These are phyloP conservation scores for Cariama cristata DNA, from an alignment of 2,113 vertebrate genomes.

Conservation along the genomic window DNA sequence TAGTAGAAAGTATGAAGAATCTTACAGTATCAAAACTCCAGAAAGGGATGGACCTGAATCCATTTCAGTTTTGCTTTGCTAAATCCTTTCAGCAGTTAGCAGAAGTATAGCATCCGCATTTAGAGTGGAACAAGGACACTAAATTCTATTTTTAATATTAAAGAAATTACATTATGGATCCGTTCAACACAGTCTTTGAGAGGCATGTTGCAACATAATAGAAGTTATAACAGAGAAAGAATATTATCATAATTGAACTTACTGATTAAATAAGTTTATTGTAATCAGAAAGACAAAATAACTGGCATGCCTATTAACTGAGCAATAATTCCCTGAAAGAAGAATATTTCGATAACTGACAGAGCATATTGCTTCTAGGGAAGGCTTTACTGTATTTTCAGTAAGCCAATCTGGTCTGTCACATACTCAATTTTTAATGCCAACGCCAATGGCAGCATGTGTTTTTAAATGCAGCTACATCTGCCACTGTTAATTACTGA, in stretches of 20 bases:
- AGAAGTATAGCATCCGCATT: neutral
- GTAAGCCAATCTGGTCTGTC: slow-evolving; percentile 21
- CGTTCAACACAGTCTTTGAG: neutral
- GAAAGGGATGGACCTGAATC: neutral
- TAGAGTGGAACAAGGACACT: neutral
- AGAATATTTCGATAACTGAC: slow-evolving; percentile 10
- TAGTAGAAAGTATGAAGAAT: neutral
- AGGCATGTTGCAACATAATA: neutral
- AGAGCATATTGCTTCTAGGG: neutral
- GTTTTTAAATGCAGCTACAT: slow-evolving; percentile 54
- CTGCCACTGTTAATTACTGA: slow-evolving; percentile 39
- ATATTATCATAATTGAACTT: neutral
- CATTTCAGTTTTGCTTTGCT: neutral
- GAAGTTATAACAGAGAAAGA: neutral
- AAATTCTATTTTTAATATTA: neutral
- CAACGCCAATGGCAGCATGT: neutral
- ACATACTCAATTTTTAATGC: slow-evolving; percentile 45
- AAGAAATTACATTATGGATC: neutral
- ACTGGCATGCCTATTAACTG: neutral
- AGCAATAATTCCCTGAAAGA: neutral
- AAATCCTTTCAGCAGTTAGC: neutral
- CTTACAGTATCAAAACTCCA: neutral
- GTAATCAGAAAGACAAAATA: neutral
- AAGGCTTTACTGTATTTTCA: slow-evolving; percentile 30
- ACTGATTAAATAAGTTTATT: neutral